Conservation (phyloP, 1,140 invertebrate species). For the Riptortus pedestris region DNA sequence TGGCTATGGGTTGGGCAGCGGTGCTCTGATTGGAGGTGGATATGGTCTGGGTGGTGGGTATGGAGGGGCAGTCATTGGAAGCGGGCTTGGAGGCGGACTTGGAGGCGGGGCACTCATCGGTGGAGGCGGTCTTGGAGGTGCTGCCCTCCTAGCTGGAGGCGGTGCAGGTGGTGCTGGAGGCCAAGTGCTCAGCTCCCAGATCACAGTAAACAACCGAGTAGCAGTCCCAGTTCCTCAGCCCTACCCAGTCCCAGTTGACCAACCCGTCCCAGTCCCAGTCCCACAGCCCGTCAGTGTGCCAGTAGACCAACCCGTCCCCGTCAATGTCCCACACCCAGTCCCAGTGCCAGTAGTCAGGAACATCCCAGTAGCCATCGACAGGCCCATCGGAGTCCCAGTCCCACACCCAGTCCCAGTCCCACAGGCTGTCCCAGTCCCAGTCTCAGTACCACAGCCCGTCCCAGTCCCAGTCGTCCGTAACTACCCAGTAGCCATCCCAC, state of each 20-base stretch:
- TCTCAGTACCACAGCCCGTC: conserved; percentile 25
- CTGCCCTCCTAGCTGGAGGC: background rate
- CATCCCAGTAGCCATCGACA: conserved; percentile 28
- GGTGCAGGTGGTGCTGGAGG: background rate
- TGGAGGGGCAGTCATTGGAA: background rate
- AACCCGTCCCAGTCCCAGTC: conserved; percentile 28
- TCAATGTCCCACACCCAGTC: conserved; percentile 29
- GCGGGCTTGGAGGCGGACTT: background rate
- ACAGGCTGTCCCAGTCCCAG: conserved; percentile 20
- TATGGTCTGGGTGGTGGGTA: background rate
- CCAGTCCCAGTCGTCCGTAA: conserved; percentile 27
- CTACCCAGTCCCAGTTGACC: conserved; percentile 29
- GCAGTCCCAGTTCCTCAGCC: conserved; percentile 29
- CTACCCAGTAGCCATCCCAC: conserved; percentile 12
- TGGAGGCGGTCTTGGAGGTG: background rate
- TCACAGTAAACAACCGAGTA: conserved; percentile 27
- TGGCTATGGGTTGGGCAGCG: background rate
- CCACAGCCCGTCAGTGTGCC: conserved; percentile 28
- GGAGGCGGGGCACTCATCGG: background rate
- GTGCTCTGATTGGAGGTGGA: background rate
- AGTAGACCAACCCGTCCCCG: conserved; percentile 29
- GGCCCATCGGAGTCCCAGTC: conserved; percentile 29
- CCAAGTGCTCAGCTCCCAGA: conserved; percentile 7
- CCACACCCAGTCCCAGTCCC: conserved; percentile 28
- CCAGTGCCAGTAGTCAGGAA: conserved; percentile 17